Conservation (phyloP, 2,113 vertebrate species). For the Gymnocephalus cernua region DNA sequence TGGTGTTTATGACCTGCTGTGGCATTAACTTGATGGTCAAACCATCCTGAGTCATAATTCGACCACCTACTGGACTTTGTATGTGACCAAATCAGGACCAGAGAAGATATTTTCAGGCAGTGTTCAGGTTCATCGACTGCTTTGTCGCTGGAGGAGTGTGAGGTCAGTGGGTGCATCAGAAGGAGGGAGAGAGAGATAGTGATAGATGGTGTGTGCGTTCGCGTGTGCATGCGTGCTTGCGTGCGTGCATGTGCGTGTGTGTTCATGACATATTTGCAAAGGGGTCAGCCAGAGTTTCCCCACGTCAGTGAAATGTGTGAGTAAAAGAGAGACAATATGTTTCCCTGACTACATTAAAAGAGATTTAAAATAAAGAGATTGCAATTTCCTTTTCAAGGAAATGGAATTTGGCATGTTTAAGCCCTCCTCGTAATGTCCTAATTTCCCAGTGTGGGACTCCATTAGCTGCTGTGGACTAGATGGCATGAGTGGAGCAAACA, state of each 20-base stretch:
- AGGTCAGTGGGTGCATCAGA: conserved; percentile 58
- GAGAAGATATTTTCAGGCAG: not conserved
- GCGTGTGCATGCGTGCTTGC: not conserved
- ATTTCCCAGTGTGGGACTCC: conserved; percentile 57
- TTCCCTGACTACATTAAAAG: not conserved
- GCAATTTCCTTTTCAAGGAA: conserved; percentile 1
- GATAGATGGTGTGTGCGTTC: conserved; percentile 1
- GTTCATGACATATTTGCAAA: conserved; percentile 23
- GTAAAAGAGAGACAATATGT: too few species aligned
- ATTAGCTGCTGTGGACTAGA: conserved; percentile 57
- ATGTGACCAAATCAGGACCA: not conserved
- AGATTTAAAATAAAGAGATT: not conserved
- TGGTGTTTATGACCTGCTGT: conserved; percentile 20
- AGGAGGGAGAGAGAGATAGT: conserved; percentile 43
- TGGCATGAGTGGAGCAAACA: conserved; percentile 41
- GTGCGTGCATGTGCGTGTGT: not conserved
- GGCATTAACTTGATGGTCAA: conserved; percentile 12
- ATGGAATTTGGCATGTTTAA: conserved; percentile 3
- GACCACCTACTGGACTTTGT: conserved; percentile 4
- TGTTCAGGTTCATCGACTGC: not conserved
- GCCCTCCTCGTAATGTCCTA: conserved; percentile 23
- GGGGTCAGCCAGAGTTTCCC: conserved; percentile 65
- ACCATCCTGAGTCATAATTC: conserved; percentile 6
- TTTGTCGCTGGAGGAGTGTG: conserved; percentile 14
- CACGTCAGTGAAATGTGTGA: conserved; percentile 40